A percentile compares a stretch with the other conserved stretches of the same genome.
phyloP scores from a whole-genome alignment of 2,888 invertebrate species.

The Phania funesta region DNA sequence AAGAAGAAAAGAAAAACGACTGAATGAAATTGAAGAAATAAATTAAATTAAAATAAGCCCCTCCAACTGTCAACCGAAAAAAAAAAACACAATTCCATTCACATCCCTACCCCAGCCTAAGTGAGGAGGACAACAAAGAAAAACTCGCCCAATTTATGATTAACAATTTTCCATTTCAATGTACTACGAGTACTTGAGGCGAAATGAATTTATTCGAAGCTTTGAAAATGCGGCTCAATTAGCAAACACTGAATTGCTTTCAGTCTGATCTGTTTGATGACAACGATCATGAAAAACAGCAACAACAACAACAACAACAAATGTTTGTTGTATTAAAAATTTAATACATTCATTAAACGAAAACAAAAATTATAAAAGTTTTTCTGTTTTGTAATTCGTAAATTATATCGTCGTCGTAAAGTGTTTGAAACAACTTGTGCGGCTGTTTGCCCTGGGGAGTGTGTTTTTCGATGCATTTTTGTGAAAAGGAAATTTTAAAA shows the following conservation, averaged over 20 bases:
- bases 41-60: constrained; percentile 19
- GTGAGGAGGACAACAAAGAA: constrained; percentile 12
- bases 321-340: constrained; percentile 56
- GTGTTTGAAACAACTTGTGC: constrained; percentile 60
- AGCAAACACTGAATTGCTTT: constrained; percentile 42
- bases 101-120: not conserved
- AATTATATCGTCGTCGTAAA: constrained; percentile 11
- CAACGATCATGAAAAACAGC: not conserved
- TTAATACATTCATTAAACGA: constrained; percentile 57
- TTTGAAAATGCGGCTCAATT: constrained; percentile 54
- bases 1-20: constrained; percentile 3
- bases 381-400: constrained; percentile 20
- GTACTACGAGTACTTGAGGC: not conserved
- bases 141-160: constrained; percentile 65
- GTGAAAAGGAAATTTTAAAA: constrained; percentile 50
- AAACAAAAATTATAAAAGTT: constrained; percentile 28
- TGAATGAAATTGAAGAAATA: constrained; percentile 36
- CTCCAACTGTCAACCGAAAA: constrained; percentile 22
- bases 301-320: too few relatives aligned
- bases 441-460: constrained; percentile 70
- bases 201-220: constrained; percentile 24
- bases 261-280: not conserved
- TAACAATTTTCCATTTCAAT: constrained; percentile 63
- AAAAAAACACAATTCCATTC: constrained; percentile 6
- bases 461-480: constrained; percentile 10